Conservation (phyloP, 64 coral and sea anemone species). For the Pachyseris speciosa region DNA sequence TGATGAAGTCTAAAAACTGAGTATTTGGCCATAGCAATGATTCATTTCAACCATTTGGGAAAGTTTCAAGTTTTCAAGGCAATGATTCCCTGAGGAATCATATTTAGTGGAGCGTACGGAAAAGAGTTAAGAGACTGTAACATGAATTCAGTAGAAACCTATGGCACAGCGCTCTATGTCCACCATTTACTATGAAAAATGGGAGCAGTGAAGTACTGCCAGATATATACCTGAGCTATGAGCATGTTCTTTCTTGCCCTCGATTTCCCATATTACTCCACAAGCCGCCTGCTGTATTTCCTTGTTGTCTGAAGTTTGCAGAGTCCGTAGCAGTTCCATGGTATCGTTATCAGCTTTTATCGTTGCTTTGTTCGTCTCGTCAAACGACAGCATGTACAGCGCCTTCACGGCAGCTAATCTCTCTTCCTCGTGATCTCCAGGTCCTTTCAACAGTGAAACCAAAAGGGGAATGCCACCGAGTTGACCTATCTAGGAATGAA, state of each 20-base stretch:
- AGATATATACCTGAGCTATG: background rate
- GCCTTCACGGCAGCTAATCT: constrained; percentile 16
- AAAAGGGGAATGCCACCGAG: constrained; percentile 25
- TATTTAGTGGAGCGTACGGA: no score
- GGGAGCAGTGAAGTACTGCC: no score
- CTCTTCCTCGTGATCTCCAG: background rate
- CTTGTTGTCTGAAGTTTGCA: background rate
- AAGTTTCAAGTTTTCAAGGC: no score
- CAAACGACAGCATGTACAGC: constrained; percentile 61
- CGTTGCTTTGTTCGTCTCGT: constrained; percentile 26
- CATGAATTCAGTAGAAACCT: no score
- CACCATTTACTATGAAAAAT: background rate
- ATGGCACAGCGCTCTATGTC: background rate
- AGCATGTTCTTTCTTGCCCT: constrained; percentile 6
- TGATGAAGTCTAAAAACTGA: no score
- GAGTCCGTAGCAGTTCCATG: background rate
- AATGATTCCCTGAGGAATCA: no score
- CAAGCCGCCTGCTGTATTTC: constrained; percentile 31
- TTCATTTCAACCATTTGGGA: no score
- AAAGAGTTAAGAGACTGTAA: no score
- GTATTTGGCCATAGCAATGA: no score
- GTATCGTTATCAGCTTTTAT: background rate
- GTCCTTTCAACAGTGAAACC: constrained; percentile 4
- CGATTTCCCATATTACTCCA: constrained; percentile 50
- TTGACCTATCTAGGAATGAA: background rate